A percentile compares a stretch with the other conserved stretches of the same genome.
phyloP scores from a whole-genome alignment of 2,797 vertebrate species.

The Prunella strophiata region DNA sequence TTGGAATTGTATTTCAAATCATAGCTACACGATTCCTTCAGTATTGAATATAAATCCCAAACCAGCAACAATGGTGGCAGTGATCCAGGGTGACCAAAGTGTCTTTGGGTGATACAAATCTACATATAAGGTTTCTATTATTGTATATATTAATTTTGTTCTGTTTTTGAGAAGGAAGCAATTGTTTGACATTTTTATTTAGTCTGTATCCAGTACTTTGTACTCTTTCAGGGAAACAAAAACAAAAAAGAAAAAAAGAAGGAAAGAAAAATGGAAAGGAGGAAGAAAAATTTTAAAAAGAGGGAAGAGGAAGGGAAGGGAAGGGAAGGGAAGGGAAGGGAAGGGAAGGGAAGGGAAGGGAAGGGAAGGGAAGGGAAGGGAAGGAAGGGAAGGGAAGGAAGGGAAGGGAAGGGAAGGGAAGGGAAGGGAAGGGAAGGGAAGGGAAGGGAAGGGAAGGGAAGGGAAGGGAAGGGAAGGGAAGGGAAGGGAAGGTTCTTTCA shows the following conservation, averaged over 20 bases:
- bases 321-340: accelerated
- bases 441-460: too few species aligned
- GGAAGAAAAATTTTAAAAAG: too few species aligned
- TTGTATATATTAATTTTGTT: background rate
- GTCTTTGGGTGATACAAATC: background rate
- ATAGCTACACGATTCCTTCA: background rate
- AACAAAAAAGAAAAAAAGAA: background rate
- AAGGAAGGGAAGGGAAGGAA: too few species aligned
- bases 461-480: too few species aligned
- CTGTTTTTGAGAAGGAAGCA: background rate
- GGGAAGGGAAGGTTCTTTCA: too few species aligned
- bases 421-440: too few species aligned
- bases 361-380: too few species aligned
- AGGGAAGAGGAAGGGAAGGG: accelerated
- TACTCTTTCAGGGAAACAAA: background rate
- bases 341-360: too few species aligned
- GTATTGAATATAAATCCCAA: slow-evolving; percentile 5
- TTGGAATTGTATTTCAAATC: slow-evolving; percentile 16
- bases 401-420: too few species aligned
- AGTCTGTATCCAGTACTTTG: background rate
- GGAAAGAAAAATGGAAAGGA: background rate
- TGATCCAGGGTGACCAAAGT: background rate
- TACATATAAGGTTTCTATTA: background rate
- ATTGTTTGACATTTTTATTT: background rate
- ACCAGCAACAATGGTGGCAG: slow-evolving; percentile 18